phyloP scores from a whole-genome alignment of 2,888 invertebrate genomes.

The Cheilosia soror region DNA sequence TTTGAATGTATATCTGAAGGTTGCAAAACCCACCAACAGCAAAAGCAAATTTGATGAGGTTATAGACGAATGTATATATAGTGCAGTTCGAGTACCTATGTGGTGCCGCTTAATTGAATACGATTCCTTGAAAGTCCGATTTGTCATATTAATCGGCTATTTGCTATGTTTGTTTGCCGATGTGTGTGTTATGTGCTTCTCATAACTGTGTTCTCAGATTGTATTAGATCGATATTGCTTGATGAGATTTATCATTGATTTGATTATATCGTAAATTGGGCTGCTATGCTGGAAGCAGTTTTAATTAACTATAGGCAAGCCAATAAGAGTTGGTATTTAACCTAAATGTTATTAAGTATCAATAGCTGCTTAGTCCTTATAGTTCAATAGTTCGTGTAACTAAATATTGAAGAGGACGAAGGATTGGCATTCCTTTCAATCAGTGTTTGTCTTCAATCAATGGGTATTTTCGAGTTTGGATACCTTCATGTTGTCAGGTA shows the following conservation, averaged over 20 bases:
- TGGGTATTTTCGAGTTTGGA: too few relatives aligned
- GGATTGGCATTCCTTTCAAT: too few relatives aligned
- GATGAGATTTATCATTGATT: constrained; percentile 32
- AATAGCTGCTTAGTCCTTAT: too few relatives aligned
- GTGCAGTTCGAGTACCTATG: not conserved
- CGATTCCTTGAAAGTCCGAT: constrained; percentile 17
- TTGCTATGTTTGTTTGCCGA: not conserved
- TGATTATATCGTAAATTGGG: constrained; percentile 9
- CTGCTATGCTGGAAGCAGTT: not conserved
- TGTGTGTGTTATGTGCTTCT: not conserved
- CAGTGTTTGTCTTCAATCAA: too few relatives aligned
- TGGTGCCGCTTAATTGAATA: not conserved
- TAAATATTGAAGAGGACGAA: too few relatives aligned
- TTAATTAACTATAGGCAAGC: constrained; percentile 1
- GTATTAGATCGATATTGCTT: constrained; percentile 6
- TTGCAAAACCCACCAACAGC: not conserved
- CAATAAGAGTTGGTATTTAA: not conserved
- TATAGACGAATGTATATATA: not conserved
- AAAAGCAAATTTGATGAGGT: constrained; percentile 43
- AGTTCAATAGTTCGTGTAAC: too few relatives aligned
- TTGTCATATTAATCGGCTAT: constrained; percentile 20
- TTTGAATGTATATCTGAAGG: not conserved
- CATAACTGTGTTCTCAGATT: not conserved
- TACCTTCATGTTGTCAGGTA: too few relatives aligned
- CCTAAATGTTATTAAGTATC: too few relatives aligned